Base-by-base conservation (phyloP, 1,140 invertebrate species). In the Leptopilina clavipes region DNA sequence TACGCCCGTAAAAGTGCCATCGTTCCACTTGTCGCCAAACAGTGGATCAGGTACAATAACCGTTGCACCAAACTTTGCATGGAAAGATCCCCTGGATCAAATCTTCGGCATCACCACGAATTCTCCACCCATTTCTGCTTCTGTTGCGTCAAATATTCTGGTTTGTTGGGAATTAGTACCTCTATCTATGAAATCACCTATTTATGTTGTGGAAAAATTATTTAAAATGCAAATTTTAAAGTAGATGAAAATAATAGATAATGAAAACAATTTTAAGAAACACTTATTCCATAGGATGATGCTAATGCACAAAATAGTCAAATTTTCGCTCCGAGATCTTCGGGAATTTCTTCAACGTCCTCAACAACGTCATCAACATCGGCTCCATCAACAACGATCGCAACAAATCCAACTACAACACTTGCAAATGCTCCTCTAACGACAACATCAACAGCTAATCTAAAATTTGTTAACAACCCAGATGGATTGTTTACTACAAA, bases 71-170 rank as follows among this genome's bases (percentile, higher is more conserved):
- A 85, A 86, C 70, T 89, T 87, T 48, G 86, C 86, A 22, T 91
- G 89, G 89, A 87, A 86, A 75, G 88, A 91, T 84, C 86, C 89
- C 3, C 59, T 90, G 1, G 89, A 90, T 83, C 86, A 88, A 79
- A 89, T 90, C 73, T 90, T 90, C 71, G 89, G 89, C 14, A 86
- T 90, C 6, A 87, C 88, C 5, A 90, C 87, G 1, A 79, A 85
- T 74, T 84, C 82, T 17, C 84, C 88, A 9, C 14, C 83, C 19
- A 84, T 86, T 59, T 86, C 85, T 31, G 87, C 88, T 70, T 90
- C 89, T 9, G 84, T 89, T 19, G 82, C 88, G 72, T 87, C 88
- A 1, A 90, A 90, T 73, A 83, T 82, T 75, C 72, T 89, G 72
- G 89, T 89, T 78, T 73, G 84, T 86, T n/a, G 25, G n/a, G n/a